Evolutionary conservation across 1,140 invertebrate genomes (phyloP), one percentile per base, ranked within the genome.

Genomic region (Belonocnema kinseyi): DNA sequence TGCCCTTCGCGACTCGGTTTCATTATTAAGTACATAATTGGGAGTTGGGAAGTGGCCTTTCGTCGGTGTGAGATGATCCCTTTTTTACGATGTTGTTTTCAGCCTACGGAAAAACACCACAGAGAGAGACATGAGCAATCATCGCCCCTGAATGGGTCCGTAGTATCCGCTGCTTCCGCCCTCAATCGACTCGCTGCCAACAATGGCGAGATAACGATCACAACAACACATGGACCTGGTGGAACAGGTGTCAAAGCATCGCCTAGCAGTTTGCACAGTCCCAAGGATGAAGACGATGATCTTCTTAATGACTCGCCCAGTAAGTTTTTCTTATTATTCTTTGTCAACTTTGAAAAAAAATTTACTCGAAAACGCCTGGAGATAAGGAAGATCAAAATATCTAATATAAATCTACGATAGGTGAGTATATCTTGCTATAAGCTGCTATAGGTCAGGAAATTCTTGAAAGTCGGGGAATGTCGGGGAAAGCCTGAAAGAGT

Each of bases 131-230:
- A 85, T 50, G 91, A 92, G 75, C 90, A 91, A 73, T 91, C 90
- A 53, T 91, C 91, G 73, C 91, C 90, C 61, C 82, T 91, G 83
- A 91, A 90, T 83, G 90, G 90, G 73, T 89, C 89, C n/a, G 87
- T 88, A 52, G 90, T 89, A 46, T 91, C 90, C 75, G 90, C 90
- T 12, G 90, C 90, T 14, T 89, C 91, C 21, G 90, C 90, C 75
- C 92, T 94, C 54, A 94, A 93, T 86, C 94, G 95, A 92, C 92
- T 96, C 78, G 93, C 95, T 70, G 93, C 95, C 58, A 94, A 93
- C 75, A 96, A 96, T 84, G 95, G 95, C 19, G 96, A 96, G 91
- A 93, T 96, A 58, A 96, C 95, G 50, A 96, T 97, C 84, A 96
- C 95, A 72, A 95, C 95, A 66, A 94, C 95, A 52, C 92, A 94